Base-by-base conservation (phyloP, 2,888 invertebrate species). In the Eueremaeus valkanovi region DNA sequence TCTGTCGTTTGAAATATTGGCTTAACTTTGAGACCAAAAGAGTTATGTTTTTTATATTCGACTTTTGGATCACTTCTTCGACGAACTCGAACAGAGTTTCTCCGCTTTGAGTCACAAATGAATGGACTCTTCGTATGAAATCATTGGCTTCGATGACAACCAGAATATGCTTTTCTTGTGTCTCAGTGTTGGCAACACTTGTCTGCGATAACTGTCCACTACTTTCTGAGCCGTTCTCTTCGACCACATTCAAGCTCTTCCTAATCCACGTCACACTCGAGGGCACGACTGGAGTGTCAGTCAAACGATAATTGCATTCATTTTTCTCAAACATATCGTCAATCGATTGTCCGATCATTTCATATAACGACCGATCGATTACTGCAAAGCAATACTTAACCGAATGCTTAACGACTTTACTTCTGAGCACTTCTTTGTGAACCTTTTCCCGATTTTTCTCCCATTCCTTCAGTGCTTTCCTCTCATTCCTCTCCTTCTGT, bases 261-360 rank as follows among this genome's bases (percentile, higher is more conserved):
- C 42, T 68, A 68, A 68, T 24, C 68, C 68, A 68, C 42, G 68
- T 68, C 36, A 68, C 68, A 68, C 68, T 68, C 42, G 40, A 11
- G 21, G 68, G 40, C 16, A 68, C 21, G 21, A 68, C 8, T 21
- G 68, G 68, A 3, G 2, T 40, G 11, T 68, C 40, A 40, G 68
- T 68, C 31, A 40, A 21, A 1, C 68, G 68, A 68, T 24, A 68
- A 24, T 68, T 68, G 24, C 24, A 36, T 13, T 68, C 40, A 40
- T 68, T 68, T 68, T 31, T 21, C 8, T 21, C 24, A 40, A 68
- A 68, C 13, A 68, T 21, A 24, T 40, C 40, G 40, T 40, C 40
- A 3, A 68, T 24, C 5, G 24, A 36, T 40, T 68, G 21, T 40
- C 40, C 21, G 11, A 33, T 42, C 42, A 68, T 3, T 21, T 68